phyloP scores from a whole-genome alignment of 2,888 invertebrate species.

The Latrodectus hesperus region DNA sequence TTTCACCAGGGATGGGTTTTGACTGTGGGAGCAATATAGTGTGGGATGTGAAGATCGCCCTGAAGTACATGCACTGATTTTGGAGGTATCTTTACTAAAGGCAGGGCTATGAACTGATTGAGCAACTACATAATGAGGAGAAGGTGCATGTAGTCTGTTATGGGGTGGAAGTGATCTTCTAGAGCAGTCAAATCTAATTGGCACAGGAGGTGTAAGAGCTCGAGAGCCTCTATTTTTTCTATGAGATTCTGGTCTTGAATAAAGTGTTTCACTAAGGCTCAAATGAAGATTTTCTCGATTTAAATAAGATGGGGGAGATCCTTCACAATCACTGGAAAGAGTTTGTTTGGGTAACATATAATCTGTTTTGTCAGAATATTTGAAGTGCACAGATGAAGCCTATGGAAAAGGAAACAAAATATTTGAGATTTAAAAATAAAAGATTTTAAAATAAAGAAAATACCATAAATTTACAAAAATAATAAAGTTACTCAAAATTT shows the following conservation, averaged over 20 bases:
- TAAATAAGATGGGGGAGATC: constrained; percentile 56
- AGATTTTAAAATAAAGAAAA: no score
- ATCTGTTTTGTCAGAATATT: constrained; percentile 45
- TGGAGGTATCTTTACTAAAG: constrained; percentile 24
- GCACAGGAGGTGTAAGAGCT: constrained; percentile 61
- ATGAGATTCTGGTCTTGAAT: constrained; percentile 68
- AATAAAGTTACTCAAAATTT: no score
- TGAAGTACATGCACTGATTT: constrained; percentile 34
- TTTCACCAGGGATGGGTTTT: constrained; percentile 27
- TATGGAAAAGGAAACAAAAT: neutral
- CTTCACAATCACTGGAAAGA: constrained; percentile 69
- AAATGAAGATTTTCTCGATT: constrained; percentile 49
- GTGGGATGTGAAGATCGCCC: constrained; percentile 23
- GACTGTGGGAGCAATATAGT: constrained; percentile 32
- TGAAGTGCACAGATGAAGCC: constrained; percentile 39
- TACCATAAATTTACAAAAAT: no score
- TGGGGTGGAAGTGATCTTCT: constrained; percentile 63
- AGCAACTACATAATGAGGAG: constrained; percentile 49
- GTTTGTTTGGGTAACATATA: constrained; percentile 56
- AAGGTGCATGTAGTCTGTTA: constrained; percentile 58
- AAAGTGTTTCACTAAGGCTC: constrained; percentile 67
- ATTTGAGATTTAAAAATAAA: no score
- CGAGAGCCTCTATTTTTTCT: constrained; percentile 40
- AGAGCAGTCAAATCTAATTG: constrained; percentile 62
- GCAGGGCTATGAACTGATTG: constrained; percentile 48